phyloP scores from a whole-genome alignment of 1,140 invertebrate species.

The fruit fly (Drosophila melanogaster) region Release_6_plus_ISO1_MT NT_033777.3:27604501-27605000 shows the following conservation, averaged over 20 bases:
- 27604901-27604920: background rate
- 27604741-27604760: background rate
- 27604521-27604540: constrained; percentile 16
- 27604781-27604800: background rate
- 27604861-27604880: background rate
- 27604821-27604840: background rate
- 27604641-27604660: constrained; percentile 14
- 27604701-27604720: background rate
- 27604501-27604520: background rate
- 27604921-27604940: background rate
- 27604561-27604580: constrained; percentile 30
- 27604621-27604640: constrained; percentile 26
- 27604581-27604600: constrained; percentile 32
- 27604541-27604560: constrained; percentile 40
- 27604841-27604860: background rate
- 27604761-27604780: background rate
- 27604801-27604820: background rate
- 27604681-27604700: background rate
- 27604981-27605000: background rate
- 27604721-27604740: too few species aligned
- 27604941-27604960: background rate
- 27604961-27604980: background rate
- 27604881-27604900: background rate
- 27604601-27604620: constrained; percentile 41
- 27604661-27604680: constrained; percentile 3